These are phyloP conservation scores for Tetranychus urticae DNA, from an alignment of 1,140 invertebrate species.

Conservation along the genomic window DNA sequence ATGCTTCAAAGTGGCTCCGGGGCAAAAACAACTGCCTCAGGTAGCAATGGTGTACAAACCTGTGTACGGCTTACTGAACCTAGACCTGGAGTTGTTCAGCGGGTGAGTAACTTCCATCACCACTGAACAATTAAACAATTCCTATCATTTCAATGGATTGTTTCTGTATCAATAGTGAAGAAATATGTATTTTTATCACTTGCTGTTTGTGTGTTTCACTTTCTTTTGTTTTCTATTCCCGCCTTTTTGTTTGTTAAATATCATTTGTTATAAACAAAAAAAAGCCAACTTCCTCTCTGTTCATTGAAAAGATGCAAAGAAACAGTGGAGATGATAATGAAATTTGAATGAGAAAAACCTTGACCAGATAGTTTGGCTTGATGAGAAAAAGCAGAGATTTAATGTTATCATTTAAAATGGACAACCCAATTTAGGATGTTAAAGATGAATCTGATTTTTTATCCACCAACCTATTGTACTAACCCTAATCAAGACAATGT, in stretches of 20 bases:
- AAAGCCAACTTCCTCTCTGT: too few species aligned
- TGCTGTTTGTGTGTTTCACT: background rate
- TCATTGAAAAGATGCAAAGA: too few species aligned
- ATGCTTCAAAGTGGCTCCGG: background rate
- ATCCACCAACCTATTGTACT: too few species aligned
- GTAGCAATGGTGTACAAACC: background rate
- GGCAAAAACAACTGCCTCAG: background rate
- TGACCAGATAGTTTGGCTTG: too few species aligned
- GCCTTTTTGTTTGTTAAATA: background rate
- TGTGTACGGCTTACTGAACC: background rate
- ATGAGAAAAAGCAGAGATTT: too few species aligned
- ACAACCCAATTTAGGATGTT: too few species aligned
- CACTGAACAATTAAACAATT: background rate
- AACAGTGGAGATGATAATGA: too few species aligned
- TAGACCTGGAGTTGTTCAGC: background rate
- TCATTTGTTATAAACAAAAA: too few species aligned
- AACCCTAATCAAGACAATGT: too few species aligned
- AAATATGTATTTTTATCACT: background rate
- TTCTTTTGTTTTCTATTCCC: background rate
- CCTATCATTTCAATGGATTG: background rate
- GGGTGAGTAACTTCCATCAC: background rate
- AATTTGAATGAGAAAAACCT: too few species aligned
- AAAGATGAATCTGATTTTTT: too few species aligned
- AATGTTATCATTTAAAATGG: too few species aligned
- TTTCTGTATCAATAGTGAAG: background rate